These are phyloP conservation scores for Tetragnatha versicolor DNA, from an alignment of 1,140 invertebrate genomes.

Conservation along the genomic window DNA sequence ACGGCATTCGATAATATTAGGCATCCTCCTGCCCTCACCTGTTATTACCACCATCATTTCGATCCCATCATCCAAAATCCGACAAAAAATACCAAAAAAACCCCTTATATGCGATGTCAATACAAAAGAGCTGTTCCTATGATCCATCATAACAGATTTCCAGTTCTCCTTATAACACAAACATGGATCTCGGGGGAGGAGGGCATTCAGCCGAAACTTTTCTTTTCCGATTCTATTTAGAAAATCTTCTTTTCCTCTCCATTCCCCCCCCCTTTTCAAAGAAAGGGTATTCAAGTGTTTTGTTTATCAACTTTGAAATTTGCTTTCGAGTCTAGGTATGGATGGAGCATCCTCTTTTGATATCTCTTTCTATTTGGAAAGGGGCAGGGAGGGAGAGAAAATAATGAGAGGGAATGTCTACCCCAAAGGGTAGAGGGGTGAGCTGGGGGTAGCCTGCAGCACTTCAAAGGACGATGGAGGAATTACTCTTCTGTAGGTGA, in stretches of 20 bases:
- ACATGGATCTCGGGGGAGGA: background rate
- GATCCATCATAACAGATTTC: background rate
- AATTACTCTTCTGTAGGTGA: no score
- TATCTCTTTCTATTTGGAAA: background rate
- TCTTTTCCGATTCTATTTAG: background rate
- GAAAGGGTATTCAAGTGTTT: conserved; percentile 12
- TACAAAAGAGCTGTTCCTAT: background rate
- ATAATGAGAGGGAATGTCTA: background rate
- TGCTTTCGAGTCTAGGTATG: no score
- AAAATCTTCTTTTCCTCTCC: no score
- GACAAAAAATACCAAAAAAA: background rate
- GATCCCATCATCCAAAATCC: conserved; percentile 13
- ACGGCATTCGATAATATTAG: conserved; percentile 9
- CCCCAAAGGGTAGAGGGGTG: background rate
- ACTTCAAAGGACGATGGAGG: no score
- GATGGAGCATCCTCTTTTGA: background rate
- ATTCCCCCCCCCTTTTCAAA: no score
- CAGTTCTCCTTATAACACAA: background rate
- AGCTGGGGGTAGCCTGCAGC: no score
- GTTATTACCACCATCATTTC: conserved; percentile 29
- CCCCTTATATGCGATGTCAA: background rate
- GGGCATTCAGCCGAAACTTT: conserved; percentile 1
- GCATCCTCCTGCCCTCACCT: conserved; percentile 11
- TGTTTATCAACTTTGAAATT: conserved; percentile 21
- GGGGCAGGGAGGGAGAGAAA: background rate